phyloP scores from a whole-genome alignment of 2,113 vertebrate species.

The Lynx canadensis region DNA sequence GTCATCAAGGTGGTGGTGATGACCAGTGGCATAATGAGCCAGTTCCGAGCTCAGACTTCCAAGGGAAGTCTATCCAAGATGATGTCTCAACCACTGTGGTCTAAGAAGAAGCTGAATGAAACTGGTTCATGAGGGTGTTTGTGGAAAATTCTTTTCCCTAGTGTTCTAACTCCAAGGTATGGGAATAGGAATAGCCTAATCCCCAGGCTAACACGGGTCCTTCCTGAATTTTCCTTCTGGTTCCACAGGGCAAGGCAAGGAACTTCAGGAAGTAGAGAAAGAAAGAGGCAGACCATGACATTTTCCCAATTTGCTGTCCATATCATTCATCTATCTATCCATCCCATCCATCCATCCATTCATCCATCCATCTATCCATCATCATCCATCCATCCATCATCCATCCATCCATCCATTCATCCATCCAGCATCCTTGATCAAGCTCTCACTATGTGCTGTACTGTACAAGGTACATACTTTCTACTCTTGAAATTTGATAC shows the following conservation, averaged over 20 bases:
- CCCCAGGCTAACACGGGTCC: neutral
- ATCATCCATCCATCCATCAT: neutral
- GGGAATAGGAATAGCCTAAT: neutral
- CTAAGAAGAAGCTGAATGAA: neutral
- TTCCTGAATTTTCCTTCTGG: neutral
- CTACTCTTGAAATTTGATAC: neutral
- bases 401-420: neutral
- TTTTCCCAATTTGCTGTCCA: neutral
- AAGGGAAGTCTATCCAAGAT: neutral
- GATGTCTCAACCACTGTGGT: neutral
- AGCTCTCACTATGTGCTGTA: neutral
- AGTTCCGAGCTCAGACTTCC: neutral
- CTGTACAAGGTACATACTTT: neutral
- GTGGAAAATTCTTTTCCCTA: neutral
- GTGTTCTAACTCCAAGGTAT: neutral
- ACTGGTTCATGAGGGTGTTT: neutral
- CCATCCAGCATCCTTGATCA: neutral
- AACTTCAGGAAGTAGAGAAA: neutral
- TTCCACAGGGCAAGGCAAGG: neutral
- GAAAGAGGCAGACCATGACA: neutral
- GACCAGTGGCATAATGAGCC: neutral
- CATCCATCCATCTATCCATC: too few species aligned
- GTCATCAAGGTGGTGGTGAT: neutral
- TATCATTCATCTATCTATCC: too few species aligned
- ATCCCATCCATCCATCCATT: neutral